Base-by-base conservation (phyloP, 2,888 invertebrate species). In the Philereme vetulata region DNA sequence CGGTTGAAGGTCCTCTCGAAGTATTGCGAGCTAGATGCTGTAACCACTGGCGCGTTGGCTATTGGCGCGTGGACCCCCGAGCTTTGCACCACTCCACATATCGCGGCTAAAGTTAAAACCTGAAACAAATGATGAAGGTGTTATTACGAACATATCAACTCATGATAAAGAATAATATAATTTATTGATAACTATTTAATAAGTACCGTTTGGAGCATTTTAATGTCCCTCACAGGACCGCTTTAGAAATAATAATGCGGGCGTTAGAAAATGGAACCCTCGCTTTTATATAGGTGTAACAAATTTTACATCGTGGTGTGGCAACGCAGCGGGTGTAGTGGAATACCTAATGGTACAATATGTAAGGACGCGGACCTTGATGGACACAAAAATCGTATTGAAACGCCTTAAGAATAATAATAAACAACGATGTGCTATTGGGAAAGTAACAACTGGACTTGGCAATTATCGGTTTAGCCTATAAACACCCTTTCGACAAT, bases 1-100 rank as follows among this genome's bases (percentile, higher is more conserved):
- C 85, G 86, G 75, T 95, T 95, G 83, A 94, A 95, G 47, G 93
- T 95, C 67, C 95, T 93, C 53, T 95, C 93, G 68, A 95, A 91
- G 63, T 94, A 94, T 79, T 95, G 95, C 46, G 94, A 95, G 77
- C 95, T 95, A 56, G 94, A 93, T 1, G 95, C 93, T 0, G 95
- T 94, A 4, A 95, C 94, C 42, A 94, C 91, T 7, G 94, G 93
- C 0, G 92, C 88, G n/a, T 72, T 59, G 3, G 67, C 77, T 32
- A 70, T 67, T 4, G 78, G 70, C n/a, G 58, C 71, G 42, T 77
- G 78, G 6, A 84, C 66, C 54, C 82, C 88, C 21, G 90, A 91
- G 57, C 85, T 75, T 48, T 70, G 76, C 55, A 71, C 86, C 21
- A 82, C 59, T 42, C 80, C 76, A 63, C 83, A 84, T 70, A 85